These are phyloP conservation scores for Drosophila prosaltans DNA, from an alignment of 1,140 invertebrate species.

Conservation along the genomic window DNA sequence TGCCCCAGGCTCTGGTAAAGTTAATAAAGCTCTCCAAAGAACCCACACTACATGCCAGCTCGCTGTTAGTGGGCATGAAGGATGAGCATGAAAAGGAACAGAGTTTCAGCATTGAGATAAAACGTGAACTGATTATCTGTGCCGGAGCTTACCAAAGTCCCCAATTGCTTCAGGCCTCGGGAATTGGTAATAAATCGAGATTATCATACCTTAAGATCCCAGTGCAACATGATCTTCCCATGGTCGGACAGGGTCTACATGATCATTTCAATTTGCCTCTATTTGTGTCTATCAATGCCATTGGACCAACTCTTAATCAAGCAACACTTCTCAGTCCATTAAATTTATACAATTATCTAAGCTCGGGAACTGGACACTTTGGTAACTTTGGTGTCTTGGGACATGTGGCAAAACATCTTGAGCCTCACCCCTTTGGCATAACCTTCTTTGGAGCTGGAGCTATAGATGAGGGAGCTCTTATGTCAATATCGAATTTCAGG, in stretches of 20 bases:
- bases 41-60: constrained; percentile 34
- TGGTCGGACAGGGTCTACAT: constrained; percentile 87
- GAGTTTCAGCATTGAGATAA: constrained; percentile 84
- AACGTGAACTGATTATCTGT: constrained; percentile 88
- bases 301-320: constrained; percentile 85
- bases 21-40: constrained; percentile 72
- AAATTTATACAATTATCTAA: constrained; percentile 86
- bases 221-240: constrained; percentile 84
- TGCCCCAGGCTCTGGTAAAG: constrained; percentile 87
- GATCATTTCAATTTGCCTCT: constrained; percentile 90
- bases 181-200: constrained; percentile 85
- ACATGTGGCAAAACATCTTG: constrained; percentile 73
- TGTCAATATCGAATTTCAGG: constrained; percentile 87
- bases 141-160: constrained; percentile 89
- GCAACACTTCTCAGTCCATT: constrained; percentile 85
- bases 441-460: constrained; percentile 88
- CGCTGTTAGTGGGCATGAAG: constrained; percentile 66
- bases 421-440: constrained; percentile 83
- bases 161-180: constrained; percentile 89
- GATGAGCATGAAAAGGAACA: constrained; percentile 68
- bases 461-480: constrained; percentile 86
- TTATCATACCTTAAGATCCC: constrained; percentile 84
- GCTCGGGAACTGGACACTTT: constrained; percentile 85
- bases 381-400: constrained; percentile 86
- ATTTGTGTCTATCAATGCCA: constrained; percentile 86